phyloP scores from a whole-genome alignment of 1,140 invertebrate genomes.

The Cotesia glomerata region DNA sequence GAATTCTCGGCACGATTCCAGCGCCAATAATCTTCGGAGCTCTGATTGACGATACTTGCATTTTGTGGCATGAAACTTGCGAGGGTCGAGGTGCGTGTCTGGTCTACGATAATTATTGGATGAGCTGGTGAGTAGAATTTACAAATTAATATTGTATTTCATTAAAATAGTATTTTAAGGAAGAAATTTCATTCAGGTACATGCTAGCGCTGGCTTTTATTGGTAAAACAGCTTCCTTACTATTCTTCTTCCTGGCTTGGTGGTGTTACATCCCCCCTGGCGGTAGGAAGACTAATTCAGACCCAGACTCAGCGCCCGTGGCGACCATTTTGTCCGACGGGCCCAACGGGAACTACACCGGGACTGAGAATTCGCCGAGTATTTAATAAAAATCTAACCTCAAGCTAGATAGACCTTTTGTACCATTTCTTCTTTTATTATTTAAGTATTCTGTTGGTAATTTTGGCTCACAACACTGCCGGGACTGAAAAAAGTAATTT shows the following conservation, averaged over 20 bases:
- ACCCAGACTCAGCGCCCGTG: constrained; percentile 36
- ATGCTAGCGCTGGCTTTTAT: constrained; percentile 71
- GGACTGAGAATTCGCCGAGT: no score
- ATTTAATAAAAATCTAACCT: no score
- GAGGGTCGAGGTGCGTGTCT: constrained; percentile 70
- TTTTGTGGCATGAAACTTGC: constrained; percentile 75
- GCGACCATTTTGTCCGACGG: constrained; percentile 41
- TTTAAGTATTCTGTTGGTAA: no score
- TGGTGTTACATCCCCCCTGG: constrained; percentile 71
- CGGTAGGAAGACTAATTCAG: constrained; percentile 39
- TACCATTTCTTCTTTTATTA: no score
- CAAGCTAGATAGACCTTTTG: no score
- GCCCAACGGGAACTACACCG: neutral
- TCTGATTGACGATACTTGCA: constrained; percentile 82
- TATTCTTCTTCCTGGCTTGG: constrained; percentile 75
- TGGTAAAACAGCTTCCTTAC: constrained; percentile 69
- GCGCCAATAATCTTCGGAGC: constrained; percentile 85
- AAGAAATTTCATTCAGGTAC: constrained; percentile 62
- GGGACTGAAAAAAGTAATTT: no score
- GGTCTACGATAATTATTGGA: constrained; percentile 73
- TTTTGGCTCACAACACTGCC: no score
- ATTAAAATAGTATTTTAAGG: no score
- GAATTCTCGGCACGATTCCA: constrained; percentile 83
- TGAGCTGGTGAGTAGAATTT: constrained; percentile 68
- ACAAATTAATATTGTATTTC: neutral